A percentile compares a stretch with the other conserved stretches of the same genome.
Conservation (phyloP, 2,797 vertebrate genomes). For the Leptatherina wallacei region DNA sequence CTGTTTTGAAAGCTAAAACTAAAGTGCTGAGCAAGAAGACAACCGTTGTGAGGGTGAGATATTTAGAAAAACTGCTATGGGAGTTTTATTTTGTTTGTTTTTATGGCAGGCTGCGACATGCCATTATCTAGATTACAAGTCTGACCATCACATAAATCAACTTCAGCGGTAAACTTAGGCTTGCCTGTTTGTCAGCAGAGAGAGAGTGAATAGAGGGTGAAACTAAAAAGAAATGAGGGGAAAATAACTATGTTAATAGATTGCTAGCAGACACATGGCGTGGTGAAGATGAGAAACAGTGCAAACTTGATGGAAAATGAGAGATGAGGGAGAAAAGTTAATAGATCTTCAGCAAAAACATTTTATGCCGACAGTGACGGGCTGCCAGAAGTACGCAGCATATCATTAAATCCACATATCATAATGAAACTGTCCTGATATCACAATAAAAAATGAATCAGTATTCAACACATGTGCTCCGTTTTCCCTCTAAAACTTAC, state of each 20-base stretch:
- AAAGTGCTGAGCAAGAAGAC: conserved; percentile 19
- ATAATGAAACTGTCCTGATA: conserved; percentile 22
- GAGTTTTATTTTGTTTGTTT: conserved; percentile 33
- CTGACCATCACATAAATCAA: conserved; percentile 44
- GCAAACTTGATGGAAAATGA: conserved; percentile 38
- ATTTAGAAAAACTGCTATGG: conserved; percentile 32
- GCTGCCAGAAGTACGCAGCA: conserved; percentile 40
- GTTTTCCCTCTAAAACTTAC: conserved; percentile 21
- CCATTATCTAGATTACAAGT: conserved; percentile 59
- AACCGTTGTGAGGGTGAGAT: conserved; percentile 33
- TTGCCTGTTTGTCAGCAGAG: conserved; percentile 26
- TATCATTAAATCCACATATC: conserved; percentile 49
- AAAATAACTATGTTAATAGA: conserved; percentile 47
- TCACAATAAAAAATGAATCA: conserved; percentile 37
- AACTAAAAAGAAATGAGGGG: conserved; percentile 20
- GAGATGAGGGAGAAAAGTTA: conserved; percentile 35
- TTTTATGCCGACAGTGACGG: conserved; percentile 53
- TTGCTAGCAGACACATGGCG: conserved; percentile 20
- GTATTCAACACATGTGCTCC: conserved; percentile 36
- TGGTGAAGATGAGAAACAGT: conserved; percentile 15
- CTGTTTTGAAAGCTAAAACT: conserved; percentile 24
- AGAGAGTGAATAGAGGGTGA: conserved; percentile 18
- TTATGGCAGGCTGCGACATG: conserved; percentile 22
- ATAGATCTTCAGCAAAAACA: conserved; percentile 56
- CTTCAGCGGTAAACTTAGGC: conserved; percentile 21